These are phyloP conservation scores for Pandion haliaetus DNA, from an alignment of 2,113 vertebrate species.

Conservation along the genomic window DNA sequence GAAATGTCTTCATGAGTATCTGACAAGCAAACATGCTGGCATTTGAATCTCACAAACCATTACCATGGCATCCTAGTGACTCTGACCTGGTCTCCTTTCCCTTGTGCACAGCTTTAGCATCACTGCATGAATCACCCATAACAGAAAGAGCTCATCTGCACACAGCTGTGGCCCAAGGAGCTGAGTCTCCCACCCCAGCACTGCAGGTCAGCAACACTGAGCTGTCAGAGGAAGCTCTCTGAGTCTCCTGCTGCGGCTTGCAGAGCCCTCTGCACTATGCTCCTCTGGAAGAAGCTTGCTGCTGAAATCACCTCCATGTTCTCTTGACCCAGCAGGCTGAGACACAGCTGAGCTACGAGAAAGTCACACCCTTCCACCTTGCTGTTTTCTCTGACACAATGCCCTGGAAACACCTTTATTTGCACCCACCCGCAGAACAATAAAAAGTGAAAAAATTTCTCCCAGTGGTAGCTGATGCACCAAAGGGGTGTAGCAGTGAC, in stretches of 20 bases:
- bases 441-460: not conserved
- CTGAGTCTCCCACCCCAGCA: too few relatives aligned
- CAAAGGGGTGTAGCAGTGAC: not conserved
- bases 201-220: not conserved
- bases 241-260: not conserved
- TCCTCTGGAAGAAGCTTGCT: not conserved
- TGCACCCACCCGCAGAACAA: not conserved
- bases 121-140: not conserved
- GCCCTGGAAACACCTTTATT: not conserved
- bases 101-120: not conserved
- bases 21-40: not conserved
- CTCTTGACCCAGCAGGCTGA: not conserved
- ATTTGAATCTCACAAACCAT: not conserved
- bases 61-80: not conserved
- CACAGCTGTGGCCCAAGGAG: not conserved
- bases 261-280: not conserved
- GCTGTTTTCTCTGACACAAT: not conserved
- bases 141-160: not conserved
- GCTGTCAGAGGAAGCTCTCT: not conserved
- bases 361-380: fast-evolving
- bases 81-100: not conserved
- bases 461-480: not conserved
- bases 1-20: not conserved
- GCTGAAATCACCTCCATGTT: not conserved
- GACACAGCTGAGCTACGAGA: not conserved